phyloP scores from a whole-genome alignment of 1,140 invertebrate genomes.

The Leptinotarsa undecemlineata region DNA sequence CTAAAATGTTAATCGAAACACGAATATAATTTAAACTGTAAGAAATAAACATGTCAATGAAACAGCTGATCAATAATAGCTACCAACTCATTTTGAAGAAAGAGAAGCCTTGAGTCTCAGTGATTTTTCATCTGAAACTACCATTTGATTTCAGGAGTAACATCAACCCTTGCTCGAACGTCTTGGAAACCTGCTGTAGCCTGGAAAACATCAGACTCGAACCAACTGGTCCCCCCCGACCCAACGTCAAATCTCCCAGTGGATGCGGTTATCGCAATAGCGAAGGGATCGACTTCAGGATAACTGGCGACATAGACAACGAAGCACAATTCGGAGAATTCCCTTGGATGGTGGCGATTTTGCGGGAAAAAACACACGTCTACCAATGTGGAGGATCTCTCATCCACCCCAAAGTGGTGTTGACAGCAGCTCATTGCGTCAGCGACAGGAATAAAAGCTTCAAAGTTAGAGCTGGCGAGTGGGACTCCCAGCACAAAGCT shows the following conservation, averaged over 20 bases:
- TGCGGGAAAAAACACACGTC: constrained; percentile 66
- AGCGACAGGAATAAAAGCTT: constrained; percentile 52
- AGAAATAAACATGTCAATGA: too few species aligned
- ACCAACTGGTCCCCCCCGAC: constrained; percentile 44
- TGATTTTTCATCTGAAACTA: too few species aligned
- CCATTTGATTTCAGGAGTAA: constrained; percentile 51
- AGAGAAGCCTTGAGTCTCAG: too few species aligned
- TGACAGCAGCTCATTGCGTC: constrained; percentile 74
- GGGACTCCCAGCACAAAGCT: constrained; percentile 76
- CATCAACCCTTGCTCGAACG: constrained; percentile 61
- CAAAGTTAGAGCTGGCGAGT: constrained; percentile 73
- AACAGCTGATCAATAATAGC: too few species aligned
- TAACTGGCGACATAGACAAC: constrained; percentile 63
- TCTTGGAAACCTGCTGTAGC: constrained; percentile 69
- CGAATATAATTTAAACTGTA: too few species aligned
- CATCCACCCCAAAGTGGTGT: constrained; percentile 70
- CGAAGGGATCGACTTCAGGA: constrained; percentile 68
- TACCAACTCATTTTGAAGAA: too few species aligned
- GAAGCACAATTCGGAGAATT: constrained; percentile 75
- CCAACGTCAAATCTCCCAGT: constrained; percentile 32
- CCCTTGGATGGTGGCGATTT: constrained; percentile 82
- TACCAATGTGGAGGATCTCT: constrained; percentile 79
- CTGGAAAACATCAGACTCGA: constrained; percentile 47
- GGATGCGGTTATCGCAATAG: constrained; percentile 66
- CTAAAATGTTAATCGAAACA: too few species aligned